Percentiles rank a stretch among this genome's conserved stretches.
Evolutionary conservation across 1,140 invertebrate species (phyloP).

Genomic region (Whitmania pigra): DNA sequence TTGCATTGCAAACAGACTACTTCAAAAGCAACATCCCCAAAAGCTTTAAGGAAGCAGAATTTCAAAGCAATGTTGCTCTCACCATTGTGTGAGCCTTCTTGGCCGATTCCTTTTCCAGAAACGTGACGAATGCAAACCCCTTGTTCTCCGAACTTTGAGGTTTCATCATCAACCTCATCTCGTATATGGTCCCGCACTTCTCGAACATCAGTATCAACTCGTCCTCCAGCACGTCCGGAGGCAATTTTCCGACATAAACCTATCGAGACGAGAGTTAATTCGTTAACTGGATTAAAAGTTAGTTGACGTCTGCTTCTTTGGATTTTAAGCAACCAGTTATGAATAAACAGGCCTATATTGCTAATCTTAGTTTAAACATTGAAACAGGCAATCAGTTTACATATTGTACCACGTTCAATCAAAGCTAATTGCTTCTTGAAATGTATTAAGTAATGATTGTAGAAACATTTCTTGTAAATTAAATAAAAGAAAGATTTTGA

Average conservation of each 20-base stretch:
- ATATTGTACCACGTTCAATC: not conserved
- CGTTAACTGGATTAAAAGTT: no score
- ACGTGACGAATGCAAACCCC: conserved; percentile 97
- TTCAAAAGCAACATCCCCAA: no score
- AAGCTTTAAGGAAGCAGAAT: no score
- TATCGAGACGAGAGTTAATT: conserved; percentile 30
- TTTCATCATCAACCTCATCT: conserved; percentile 88
- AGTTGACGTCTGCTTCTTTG: no score
- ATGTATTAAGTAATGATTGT: no score
- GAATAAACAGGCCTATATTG: no score
- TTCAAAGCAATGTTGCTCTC: conserved; percentile 34
- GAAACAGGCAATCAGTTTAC: not conserved
- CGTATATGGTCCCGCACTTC: conserved; percentile 92
- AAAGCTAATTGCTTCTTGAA: not conserved
- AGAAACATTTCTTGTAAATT: not conserved
- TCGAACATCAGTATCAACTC: conserved; percentile 94
- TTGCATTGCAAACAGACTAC: not conserved
- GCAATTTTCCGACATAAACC: conserved; percentile 98
- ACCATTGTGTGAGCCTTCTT: conserved; percentile 88
- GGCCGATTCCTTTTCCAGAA: conserved; percentile 79
- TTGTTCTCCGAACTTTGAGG: conserved; percentile 91
- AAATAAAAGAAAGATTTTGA: no score
- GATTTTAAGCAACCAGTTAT: no score
- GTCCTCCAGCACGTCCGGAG: conserved; percentile 97
- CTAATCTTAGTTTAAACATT: not conserved